Conservation (phyloP, 2,797 vertebrate genomes). For the Sandelia bainsii region DNA sequence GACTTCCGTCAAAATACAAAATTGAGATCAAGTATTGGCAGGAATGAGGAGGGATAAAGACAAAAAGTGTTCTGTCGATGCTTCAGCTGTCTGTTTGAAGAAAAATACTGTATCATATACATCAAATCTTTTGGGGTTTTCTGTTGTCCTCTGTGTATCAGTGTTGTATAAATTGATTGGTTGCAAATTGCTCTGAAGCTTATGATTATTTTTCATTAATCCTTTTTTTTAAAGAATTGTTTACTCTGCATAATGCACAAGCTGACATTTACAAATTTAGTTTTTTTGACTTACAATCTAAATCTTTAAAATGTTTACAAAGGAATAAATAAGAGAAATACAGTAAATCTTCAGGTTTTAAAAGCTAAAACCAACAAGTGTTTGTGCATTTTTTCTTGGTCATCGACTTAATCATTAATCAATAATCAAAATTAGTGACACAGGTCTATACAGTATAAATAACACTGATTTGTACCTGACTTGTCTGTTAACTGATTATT, state of each 20-base stretch:
- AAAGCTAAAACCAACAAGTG: not conserved
- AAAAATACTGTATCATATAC: not conserved
- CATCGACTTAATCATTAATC: not conserved
- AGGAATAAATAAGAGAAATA: not conserved
- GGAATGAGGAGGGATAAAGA: slow-evolving; percentile 30
- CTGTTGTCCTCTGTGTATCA: not conserved
- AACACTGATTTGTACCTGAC: not conserved
- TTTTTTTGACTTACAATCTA: no score
- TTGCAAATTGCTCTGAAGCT: not conserved
- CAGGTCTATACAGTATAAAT: not conserved
- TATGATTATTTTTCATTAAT: not conserved
- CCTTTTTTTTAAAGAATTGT: not conserved
- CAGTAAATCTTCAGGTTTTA: not conserved
- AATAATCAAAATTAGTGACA: not conserved
- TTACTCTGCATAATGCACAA: not conserved
- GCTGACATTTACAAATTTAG: not conserved
- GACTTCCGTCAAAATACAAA: slow-evolving; percentile 64
- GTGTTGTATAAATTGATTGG: not conserved
- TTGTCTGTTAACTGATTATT: not conserved
- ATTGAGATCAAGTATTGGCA: slow-evolving; percentile 53
- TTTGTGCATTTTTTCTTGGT: not conserved
- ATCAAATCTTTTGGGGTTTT: not conserved
- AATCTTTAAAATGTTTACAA: not conserved
- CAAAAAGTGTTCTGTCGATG: not conserved
- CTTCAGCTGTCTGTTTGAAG: no score